Base-by-base conservation (phyloP, 2,888 invertebrate genomes). In the Stegana nigrithorax region DNA sequence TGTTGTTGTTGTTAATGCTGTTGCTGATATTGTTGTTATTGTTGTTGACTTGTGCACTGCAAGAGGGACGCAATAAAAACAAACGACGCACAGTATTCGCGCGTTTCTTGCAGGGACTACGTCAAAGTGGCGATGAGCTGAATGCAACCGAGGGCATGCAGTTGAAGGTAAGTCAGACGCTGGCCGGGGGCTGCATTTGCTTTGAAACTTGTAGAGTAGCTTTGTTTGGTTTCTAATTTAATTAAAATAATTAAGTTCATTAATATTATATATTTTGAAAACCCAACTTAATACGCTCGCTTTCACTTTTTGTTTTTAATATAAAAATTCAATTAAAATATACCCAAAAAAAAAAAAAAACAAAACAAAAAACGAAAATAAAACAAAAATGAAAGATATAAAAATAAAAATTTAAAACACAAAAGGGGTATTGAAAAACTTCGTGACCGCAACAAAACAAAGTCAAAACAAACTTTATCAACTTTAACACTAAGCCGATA, bases 81-180 rank as follows among this genome's bases (percentile, higher is more conserved):
- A 85, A 84, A 73, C 77, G 85, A 65, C 81, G 84, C 61, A 85
- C 85, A 63, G 84, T 85, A 66, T 85, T 85, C 69, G 83, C 85
- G 42, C 81, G 85, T 39, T 84, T 85, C 67, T 78, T 85, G 67
- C 84, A 83, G 66, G 85, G 85, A 60, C 75, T 85, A 61, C 78
- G 84, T 67, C 84, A 84, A 60, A 83, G 79, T 66, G 84, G 80
- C 62, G 84, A 84, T 71, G 85, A 85, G 67, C 79, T 85, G 60
- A 83, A 82, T 72, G 85, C 83, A 63, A 79, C 78, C 64, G 85
- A 85, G 76, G 85, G 84, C 75, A 85, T 85, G 83, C 85, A 85
- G 78, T 73, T 85, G 70, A 85, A 85, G 82, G 85, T 85, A 78
- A 82, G 83, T 77, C 62, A 69, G 29, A 29, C 6, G 10, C 6